Evolutionary conservation across 2,797 vertebrate species (phyloP).

Genomic region (Macroramphosus scolopax): DNA sequence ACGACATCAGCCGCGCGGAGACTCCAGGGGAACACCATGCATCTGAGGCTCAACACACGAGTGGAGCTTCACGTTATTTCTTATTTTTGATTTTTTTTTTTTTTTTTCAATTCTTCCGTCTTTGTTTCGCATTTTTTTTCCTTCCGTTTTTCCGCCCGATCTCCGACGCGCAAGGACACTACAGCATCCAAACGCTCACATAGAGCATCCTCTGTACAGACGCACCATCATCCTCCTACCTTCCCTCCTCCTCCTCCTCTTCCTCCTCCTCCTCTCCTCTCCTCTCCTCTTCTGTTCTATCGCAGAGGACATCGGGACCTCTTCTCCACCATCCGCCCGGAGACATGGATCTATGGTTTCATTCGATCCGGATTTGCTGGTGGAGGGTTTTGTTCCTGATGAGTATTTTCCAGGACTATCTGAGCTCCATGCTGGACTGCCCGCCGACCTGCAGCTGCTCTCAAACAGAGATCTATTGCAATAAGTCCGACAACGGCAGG

Average conservation of each 20-base stretch:
- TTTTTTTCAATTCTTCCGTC: no score
- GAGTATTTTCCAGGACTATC: slow-evolving; percentile 92
- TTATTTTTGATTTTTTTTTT: slow-evolving; percentile 49
- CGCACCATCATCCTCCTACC: slow-evolving; percentile 56
- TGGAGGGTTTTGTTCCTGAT: slow-evolving; percentile 94
- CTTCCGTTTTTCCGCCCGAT: slow-evolving; percentile 38
- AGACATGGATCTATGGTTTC: slow-evolving; percentile 95
- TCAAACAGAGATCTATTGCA: slow-evolving; percentile 94
- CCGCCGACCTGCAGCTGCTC: slow-evolving; percentile 96
- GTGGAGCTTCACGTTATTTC: slow-evolving; percentile 56
- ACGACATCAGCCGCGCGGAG: slow-evolving; percentile 40
- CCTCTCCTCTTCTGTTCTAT: slow-evolving; percentile 56
- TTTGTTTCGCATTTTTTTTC: slow-evolving; percentile 23
- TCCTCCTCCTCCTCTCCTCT: slow-evolving; percentile 31
- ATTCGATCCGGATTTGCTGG: slow-evolving; percentile 90
- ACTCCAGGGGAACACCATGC: slow-evolving; percentile 75
- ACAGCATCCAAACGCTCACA: slow-evolving; percentile 68
- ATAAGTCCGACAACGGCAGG: slow-evolving; percentile 93
- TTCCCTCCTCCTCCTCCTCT: not conserved
- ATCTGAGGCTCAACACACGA: slow-evolving; percentile 71
- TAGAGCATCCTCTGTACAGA: slow-evolving; percentile 74
- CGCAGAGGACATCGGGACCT: slow-evolving; percentile 70
- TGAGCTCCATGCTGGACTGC: slow-evolving; percentile 94
- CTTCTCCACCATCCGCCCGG: slow-evolving; percentile 71
- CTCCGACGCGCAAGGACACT: slow-evolving; percentile 73